Percentiles rank a stretch among this genome's conserved stretches.
Conservation (phyloP, 1,140 invertebrate species). For the Leptinotarsa defecta region DNA sequence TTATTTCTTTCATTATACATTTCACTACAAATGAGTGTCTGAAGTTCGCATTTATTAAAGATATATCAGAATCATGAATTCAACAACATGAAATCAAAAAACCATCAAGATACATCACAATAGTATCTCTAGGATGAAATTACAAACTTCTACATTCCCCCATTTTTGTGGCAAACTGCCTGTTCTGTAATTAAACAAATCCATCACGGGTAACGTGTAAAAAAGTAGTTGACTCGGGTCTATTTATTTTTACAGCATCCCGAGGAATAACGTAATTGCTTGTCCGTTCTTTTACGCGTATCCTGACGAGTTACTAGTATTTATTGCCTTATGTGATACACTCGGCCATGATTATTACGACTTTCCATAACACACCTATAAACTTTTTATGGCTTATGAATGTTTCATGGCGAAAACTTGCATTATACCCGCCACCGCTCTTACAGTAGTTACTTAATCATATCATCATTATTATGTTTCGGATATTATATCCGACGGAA, state of each 20-base stretch:
- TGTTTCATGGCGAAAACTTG: conserved; percentile 15
- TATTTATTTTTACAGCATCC: conserved; percentile 22
- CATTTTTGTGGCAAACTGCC: not conserved
- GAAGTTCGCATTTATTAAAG: too few relatives aligned
- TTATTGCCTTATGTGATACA: conserved; percentile 15
- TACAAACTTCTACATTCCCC: too few relatives aligned
- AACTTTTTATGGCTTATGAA: conserved; percentile 21
- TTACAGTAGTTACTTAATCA: conserved; percentile 6
- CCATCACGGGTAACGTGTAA: not conserved
- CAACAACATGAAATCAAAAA: too few relatives aligned
- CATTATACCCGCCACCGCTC: conserved; percentile 6
- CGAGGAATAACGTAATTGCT: conserved; percentile 22
- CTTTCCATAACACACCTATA: conserved; percentile 18
- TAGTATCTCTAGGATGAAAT: too few relatives aligned
- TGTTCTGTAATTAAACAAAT: conserved; percentile 9
- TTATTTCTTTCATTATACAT: too few relatives aligned
- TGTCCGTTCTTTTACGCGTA: conserved; percentile 11
- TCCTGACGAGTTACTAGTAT: conserved; percentile 13
- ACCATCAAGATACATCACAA: too few relatives aligned
- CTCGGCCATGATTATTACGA: conserved; percentile 17
- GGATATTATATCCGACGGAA: too few relatives aligned
- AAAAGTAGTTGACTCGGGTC: conserved; percentile 16
- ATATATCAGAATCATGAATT: too few relatives aligned
- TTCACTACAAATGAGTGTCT: too few relatives aligned
- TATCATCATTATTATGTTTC: not conserved